Base-by-base conservation (phyloP, 2,113 vertebrate species). In the Mobula hypostoma region DNA sequence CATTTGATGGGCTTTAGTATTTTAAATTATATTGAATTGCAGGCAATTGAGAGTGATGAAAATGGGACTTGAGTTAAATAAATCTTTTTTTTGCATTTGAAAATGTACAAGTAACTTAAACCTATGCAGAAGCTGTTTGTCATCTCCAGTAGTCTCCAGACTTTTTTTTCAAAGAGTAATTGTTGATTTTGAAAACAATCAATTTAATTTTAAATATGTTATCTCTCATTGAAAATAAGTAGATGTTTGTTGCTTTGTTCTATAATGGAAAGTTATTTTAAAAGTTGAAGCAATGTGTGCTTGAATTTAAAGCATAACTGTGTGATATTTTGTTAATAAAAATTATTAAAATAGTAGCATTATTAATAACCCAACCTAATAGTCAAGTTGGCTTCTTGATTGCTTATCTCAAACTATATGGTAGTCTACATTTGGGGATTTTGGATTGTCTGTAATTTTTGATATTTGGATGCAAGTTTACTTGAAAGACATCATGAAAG, bases 31-130 rank as follows among this genome's bases (percentile, higher is more conserved):
- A 48, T 93, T 93, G 68, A 93, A 93, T 93, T 74, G 68, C 68
- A 93, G 27, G 21, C 66, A 93, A 74, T 93, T 93, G 56, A 56
- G 70, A 93, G 91, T 56, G 91, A 93, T 93, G 68, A 48, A 93
- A 93, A 76, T 93, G 40, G 36, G 91, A 93, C 40, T 76, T 2
- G 63, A 72, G 70, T 93, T 74, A 90, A 90, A 36, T 56, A 70
- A 29, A 19, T 21, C 29, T 8, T 56, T 56, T 48, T 36, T 70
- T 76, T 76, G 36, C 36, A 72, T 93, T 56, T 74, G 24, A 93
- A 72, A 93, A 93, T 40, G 6, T 24, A 93, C 66, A 72, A 72
- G 90, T 48, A 72, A 92, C 19, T 36, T 92, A 92, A 90, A 68
- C 11, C 32, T 70, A 74, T 29, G 3, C 56, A 74, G 36, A 17